Evolutionary conservation across 2,113 vertebrate species (phyloP).

Genomic region (Gasterosteus aculeatus): DNA sequence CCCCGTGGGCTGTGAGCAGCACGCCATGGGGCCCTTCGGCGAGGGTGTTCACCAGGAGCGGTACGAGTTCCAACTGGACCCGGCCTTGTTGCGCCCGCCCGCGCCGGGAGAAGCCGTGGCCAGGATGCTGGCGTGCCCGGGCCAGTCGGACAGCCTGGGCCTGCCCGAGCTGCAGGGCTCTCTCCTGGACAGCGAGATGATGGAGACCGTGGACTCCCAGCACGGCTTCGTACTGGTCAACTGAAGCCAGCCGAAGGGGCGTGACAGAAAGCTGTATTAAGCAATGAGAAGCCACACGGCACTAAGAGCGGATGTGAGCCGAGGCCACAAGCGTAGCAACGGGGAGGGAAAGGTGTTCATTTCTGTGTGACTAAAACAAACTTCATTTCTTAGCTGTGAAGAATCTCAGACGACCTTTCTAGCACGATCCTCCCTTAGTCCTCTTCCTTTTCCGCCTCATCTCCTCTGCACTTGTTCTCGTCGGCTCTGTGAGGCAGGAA

Average conservation of each 20-base stretch:
- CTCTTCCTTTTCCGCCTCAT: conserved; percentile 71
- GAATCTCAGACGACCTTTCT: conserved; percentile 68
- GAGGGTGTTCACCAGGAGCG: conserved; percentile 81
- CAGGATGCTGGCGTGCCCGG: conserved; percentile 4
- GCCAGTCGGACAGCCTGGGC: conserved; percentile 78
- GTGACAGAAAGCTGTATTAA: conserved; percentile 67
- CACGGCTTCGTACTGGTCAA: conserved; percentile 97
- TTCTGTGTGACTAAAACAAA: conserved; percentile 67
- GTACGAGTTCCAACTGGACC: conserved; percentile 83
- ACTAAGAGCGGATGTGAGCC: conserved; percentile 60
- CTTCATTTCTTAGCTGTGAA: conserved; percentile 70
- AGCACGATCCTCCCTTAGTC: conserved; percentile 74
- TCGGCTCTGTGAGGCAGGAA: conserved; percentile 40
- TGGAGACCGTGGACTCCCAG: conserved; percentile 97
- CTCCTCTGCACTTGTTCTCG: conserved; percentile 61
- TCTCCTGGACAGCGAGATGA: conserved; percentile 96
- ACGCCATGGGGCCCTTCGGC: conserved; percentile 31
- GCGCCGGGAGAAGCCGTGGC: conserved; percentile 60
- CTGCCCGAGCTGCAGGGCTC: conserved; percentile 84
- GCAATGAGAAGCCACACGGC: conserved; percentile 60
- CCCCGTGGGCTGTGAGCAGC: conserved; percentile 78
- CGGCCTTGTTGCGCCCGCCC: conserved; percentile 63
- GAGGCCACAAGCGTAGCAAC: conserved; percentile 63
- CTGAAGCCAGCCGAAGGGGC: conserved; percentile 67
- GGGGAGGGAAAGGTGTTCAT: conserved; percentile 60